phyloP scores from a whole-genome alignment of 92 coral and sea anemone species.

The Epizoanthus stellaris region DNA sequence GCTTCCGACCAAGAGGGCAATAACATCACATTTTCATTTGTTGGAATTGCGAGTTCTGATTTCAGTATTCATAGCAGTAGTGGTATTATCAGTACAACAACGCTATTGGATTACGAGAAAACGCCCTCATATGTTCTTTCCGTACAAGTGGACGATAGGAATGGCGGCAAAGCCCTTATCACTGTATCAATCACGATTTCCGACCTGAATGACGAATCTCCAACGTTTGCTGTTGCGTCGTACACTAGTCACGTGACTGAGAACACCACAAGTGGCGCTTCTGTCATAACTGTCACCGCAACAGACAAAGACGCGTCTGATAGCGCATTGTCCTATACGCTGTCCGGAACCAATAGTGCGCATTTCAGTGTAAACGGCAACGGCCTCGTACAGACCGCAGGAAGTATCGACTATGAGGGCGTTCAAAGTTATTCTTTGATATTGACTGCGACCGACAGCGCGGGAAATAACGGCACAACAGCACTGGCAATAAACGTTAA shows the following conservation, averaged over 20 bases:
- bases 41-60: constrained; percentile 67
- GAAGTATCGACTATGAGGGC: constrained; percentile 57
- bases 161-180: constrained; percentile 59
- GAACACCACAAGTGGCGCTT: constrained; percentile 62
- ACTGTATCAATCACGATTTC: constrained; percentile 54
- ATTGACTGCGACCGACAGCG: constrained; percentile 62
- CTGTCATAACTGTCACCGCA: constrained; percentile 74
- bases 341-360: constrained; percentile 61
- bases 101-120: constrained; percentile 53
- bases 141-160: constrained; percentile 68
- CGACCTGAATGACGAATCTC: constrained; percentile 80
- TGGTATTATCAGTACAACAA: constrained; percentile 55
- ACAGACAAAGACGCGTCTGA: constrained; percentile 69
- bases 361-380: constrained; percentile 52
- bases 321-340: constrained; percentile 63
- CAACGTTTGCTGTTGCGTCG: constrained; percentile 65
- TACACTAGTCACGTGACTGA: constrained; percentile 79
- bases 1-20: constrained; percentile 68
- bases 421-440: constrained; percentile 60
- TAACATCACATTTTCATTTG: constrained; percentile 47
- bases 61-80: constrained; percentile 61
- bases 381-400: constrained; percentile 64
- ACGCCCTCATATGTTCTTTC: constrained; percentile 56
- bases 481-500: constrained; percentile 49
- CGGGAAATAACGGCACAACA: constrained; percentile 64